Conservation (phyloP, 2,113 vertebrate species). For the Phalacrocorax carbo region DNA sequence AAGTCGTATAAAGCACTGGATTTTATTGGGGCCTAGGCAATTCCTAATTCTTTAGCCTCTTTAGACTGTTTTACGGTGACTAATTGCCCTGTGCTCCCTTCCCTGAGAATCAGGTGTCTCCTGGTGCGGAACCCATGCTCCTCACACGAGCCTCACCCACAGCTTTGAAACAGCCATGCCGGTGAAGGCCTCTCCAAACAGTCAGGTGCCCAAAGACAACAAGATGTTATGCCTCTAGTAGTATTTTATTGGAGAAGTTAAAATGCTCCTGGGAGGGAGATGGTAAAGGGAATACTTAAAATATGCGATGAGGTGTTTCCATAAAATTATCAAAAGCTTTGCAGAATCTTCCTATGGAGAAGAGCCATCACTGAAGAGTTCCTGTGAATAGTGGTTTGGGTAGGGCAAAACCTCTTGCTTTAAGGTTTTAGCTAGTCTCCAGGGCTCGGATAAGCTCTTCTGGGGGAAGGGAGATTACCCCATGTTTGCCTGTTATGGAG, state of each 20-base stretch:
- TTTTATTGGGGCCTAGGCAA: background rate
- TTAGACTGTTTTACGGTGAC: background rate
- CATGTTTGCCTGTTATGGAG: background rate
- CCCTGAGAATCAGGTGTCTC: background rate
- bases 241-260: background rate
- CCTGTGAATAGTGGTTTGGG: background rate
- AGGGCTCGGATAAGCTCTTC: background rate
- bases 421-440: background rate
- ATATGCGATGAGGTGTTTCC: background rate
- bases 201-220: background rate
- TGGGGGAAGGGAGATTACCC: background rate
- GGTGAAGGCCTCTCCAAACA: background rate
- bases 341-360: background rate
- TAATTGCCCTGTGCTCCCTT: background rate
- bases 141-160: accelerated
- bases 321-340: slow-evolving; percentile 2
- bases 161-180: background rate
- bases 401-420: background rate
- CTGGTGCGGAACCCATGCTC: background rate
- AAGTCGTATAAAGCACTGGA: background rate
- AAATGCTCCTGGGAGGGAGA: background rate
- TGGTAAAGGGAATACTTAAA: background rate
- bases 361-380: background rate
- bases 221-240: background rate
- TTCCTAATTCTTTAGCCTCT: background rate